A percentile compares a stretch with the other conserved stretches of the same genome.
Conservation (phyloP, 2,113 vertebrate genomes). For the Origma solitaria region DNA sequence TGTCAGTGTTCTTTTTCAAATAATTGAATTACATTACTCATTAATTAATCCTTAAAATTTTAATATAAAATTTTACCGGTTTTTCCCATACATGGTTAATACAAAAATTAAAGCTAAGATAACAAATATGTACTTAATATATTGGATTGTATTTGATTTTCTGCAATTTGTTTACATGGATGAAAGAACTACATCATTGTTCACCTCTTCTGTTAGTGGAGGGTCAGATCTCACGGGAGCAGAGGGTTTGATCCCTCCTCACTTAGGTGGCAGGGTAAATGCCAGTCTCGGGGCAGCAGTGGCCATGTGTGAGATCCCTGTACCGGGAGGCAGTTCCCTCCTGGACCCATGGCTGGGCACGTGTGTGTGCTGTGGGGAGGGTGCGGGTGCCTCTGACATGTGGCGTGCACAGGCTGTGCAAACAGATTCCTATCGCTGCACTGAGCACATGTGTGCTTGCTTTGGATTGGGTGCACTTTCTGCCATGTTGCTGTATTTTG, state of each 20-base stretch:
- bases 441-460: background rate
- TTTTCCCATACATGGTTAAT: background rate
- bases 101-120: background rate
- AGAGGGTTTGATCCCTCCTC: background rate
- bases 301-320: fast-evolving
- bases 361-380: background rate
- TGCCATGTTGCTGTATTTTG: background rate
- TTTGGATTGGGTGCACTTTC: background rate
- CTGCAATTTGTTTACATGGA: background rate
- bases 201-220: background rate
- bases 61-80: background rate
- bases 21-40: background rate
- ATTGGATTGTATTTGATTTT: background rate
- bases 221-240: background rate
- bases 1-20: background rate
- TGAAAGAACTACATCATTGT: background rate
- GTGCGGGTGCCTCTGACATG: fast-evolving
- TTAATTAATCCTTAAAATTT: background rate
- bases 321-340: fast-evolving
- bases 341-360: background rate
- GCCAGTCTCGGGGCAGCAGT: background rate
- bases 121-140: background rate
- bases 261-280: background rate
- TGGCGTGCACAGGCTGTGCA: background rate
- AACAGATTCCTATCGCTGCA: background rate